Conservation (phyloP, 2,888 invertebrate species). For the Drosophila heteroneura region DNA sequence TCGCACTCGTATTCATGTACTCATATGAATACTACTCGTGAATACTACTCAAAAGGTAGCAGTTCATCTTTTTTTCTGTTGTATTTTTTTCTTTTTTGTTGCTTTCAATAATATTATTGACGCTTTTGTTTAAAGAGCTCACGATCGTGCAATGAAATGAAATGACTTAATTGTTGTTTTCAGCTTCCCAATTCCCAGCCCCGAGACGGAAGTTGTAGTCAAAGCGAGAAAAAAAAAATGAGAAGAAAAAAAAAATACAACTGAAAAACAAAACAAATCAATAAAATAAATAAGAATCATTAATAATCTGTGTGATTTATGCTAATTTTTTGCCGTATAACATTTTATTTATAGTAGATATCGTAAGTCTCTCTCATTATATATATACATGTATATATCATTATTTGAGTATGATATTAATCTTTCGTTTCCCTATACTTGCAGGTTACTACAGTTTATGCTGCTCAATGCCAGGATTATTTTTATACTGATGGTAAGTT, state of each 20-base stretch:
- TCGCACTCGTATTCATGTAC: slow-evolving; percentile 24
- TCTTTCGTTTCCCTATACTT: slow-evolving; percentile 49
- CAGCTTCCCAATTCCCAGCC: slow-evolving; percentile 39
- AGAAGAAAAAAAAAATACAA: slow-evolving; percentile 39
- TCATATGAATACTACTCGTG: slow-evolving; percentile 33
- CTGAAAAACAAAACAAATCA: slow-evolving; percentile 72
- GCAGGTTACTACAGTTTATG: slow-evolving; percentile 95
- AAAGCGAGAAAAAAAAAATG: slow-evolving; percentile 20
- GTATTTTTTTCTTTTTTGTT: background rate
- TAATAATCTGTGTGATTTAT: slow-evolving; percentile 70
- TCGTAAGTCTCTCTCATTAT: slow-evolving; percentile 50
- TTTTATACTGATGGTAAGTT: slow-evolving; percentile 94
- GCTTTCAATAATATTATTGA: slow-evolving; percentile 26
- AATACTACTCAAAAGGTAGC: slow-evolving; percentile 30
- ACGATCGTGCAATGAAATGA: slow-evolving; percentile 59
- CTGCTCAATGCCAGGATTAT: slow-evolving; percentile 95
- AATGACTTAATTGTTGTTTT: slow-evolving; percentile 72
- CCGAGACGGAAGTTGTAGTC: slow-evolving; percentile 60
- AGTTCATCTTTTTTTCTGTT: slow-evolving; percentile 17
- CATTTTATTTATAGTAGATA: slow-evolving; percentile 62
- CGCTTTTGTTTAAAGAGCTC: slow-evolving; percentile 57
- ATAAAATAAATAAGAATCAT: slow-evolving; percentile 71
- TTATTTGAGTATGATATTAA: slow-evolving; percentile 11
- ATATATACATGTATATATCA: background rate
- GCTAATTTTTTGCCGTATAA: slow-evolving; percentile 57